Evolutionary conservation across 2,888 invertebrate genomes (phyloP).

Genomic region (Psococerastis gibbosa): DNA sequence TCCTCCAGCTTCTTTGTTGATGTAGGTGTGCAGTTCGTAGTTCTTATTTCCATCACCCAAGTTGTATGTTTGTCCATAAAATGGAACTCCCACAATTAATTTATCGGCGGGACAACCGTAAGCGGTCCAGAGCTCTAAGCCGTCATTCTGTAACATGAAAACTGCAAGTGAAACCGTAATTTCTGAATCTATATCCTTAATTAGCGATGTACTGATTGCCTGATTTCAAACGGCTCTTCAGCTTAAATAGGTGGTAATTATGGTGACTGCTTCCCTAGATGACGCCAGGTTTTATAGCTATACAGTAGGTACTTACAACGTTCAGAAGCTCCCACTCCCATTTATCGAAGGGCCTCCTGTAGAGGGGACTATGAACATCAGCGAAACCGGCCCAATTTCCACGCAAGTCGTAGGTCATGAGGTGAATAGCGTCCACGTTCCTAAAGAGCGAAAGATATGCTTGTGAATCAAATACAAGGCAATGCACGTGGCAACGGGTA

Average conservation of each 20-base stretch:
- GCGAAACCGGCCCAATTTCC: slow-evolving; percentile 87
- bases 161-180: background rate
- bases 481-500: too few species aligned
- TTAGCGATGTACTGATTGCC: background rate
- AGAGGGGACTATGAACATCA: slow-evolving; percentile 72
- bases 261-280: too few species aligned
- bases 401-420: slow-evolving; percentile 70
- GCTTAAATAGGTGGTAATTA: too few species aligned
- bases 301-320: slow-evolving; percentile 44
- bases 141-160: slow-evolving; percentile 47
- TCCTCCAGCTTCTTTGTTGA: slow-evolving; percentile 79
- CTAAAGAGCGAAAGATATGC: slow-evolving; percentile 28
- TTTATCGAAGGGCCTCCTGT: slow-evolving; percentile 69
- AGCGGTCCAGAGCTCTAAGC: slow-evolving; percentile 70
- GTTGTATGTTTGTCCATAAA: slow-evolving; percentile 74
- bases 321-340: slow-evolving; percentile 80
- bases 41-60: slow-evolving; percentile 64
- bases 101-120: slow-evolving; percentile 76
- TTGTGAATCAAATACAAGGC: too few species aligned
- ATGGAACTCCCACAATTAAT: slow-evolving; percentile 71
- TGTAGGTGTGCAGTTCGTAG: slow-evolving; percentile 66
- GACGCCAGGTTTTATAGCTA: too few species aligned
- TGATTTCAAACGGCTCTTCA: too few species aligned
- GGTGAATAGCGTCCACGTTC: slow-evolving; percentile 59
- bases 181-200: background rate